phyloP scores from a whole-genome alignment of 1,140 invertebrate species.

The Philaenus spumarius region DNA sequence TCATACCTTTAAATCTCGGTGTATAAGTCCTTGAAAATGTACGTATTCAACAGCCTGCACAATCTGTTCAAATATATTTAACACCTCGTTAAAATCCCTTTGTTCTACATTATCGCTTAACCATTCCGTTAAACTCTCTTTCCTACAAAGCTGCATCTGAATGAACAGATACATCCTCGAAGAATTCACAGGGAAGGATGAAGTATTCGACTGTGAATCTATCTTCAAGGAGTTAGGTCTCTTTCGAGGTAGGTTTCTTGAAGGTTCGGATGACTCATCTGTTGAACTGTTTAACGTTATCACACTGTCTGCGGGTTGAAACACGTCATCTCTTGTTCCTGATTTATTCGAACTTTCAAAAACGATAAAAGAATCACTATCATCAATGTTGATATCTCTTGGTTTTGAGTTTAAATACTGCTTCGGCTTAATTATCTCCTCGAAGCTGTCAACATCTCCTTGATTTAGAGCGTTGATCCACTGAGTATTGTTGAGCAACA shows the following conservation, averaged over 20 bases:
- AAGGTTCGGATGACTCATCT: neutral
- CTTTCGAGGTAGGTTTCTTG: neutral
- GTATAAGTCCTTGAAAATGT: conserved; percentile 84
- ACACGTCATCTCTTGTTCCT: conserved; percentile 6
- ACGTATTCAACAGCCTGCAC: conserved; percentile 92
- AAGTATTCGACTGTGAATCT: neutral
- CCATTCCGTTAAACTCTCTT: conserved; percentile 89
- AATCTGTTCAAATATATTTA: conserved; percentile 87
- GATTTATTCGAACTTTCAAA: conserved; percentile 34
- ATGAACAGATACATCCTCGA: conserved; percentile 64
- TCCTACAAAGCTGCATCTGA: conserved; percentile 93
- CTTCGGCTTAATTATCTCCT: too few relatives aligned
- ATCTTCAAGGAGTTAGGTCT: conserved; percentile 15
- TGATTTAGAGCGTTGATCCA: too few relatives aligned
- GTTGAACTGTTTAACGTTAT: neutral
- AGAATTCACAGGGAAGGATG: neutral
- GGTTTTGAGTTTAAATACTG: too few relatives aligned
- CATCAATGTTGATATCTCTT: conserved; percentile 12
- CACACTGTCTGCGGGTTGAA: neutral
- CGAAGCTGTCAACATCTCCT: too few relatives aligned
- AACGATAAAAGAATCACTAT: conserved; percentile 34
- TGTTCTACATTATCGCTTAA: conserved; percentile 47
- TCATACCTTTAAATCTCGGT: conserved; percentile 84
- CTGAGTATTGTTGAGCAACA: too few relatives aligned
- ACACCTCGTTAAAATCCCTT: conserved; percentile 46